Conservation (phyloP, 92 coral and sea anemone species). For the Siderastrea siderea region DNA sequence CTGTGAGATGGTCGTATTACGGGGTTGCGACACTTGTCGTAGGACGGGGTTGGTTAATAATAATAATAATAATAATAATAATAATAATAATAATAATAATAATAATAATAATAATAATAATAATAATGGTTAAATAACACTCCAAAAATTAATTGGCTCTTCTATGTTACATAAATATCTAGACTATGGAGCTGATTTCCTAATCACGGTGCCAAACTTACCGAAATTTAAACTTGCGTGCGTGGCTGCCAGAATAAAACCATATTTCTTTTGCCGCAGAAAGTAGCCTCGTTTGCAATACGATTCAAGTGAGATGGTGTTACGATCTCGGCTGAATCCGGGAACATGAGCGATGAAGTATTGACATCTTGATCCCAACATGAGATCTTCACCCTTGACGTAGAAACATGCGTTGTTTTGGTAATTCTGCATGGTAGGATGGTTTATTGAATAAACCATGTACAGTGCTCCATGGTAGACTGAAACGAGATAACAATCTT, state of each 20-base stretch:
- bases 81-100: no score
- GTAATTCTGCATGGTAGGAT: conserved; percentile 76
- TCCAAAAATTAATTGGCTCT: no score
- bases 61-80: no score
- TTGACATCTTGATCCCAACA: conserved; percentile 75
- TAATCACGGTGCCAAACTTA: conserved; percentile 20
- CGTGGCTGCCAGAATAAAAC: conserved; percentile 56
- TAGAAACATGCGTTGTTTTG: conserved; percentile 66
- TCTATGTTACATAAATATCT: no score
- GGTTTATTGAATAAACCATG: conserved; percentile 82
- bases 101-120: no score
- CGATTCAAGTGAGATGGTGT: conserved; percentile 91
- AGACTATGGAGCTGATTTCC: no score
- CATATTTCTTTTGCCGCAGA: conserved; percentile 74
- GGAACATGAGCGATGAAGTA: conserved; percentile 93
- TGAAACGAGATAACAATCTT: conserved; percentile 17
- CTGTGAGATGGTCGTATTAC: no score
- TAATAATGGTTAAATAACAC: no score
- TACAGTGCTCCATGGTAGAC: conserved; percentile 82
- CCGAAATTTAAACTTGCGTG: conserved; percentile 71
- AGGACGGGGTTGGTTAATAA: no score
- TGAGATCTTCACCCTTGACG: conserved; percentile 55
- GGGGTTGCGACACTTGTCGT: no score
- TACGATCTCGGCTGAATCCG: conserved; percentile 86
- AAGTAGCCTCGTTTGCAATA: conserved; percentile 83